Percentiles rank a stretch among this genome's conserved stretches.
Evolutionary conservation across 2,888 invertebrate genomes (phyloP).

Genomic region (Heterodera filipjevi): DNA sequence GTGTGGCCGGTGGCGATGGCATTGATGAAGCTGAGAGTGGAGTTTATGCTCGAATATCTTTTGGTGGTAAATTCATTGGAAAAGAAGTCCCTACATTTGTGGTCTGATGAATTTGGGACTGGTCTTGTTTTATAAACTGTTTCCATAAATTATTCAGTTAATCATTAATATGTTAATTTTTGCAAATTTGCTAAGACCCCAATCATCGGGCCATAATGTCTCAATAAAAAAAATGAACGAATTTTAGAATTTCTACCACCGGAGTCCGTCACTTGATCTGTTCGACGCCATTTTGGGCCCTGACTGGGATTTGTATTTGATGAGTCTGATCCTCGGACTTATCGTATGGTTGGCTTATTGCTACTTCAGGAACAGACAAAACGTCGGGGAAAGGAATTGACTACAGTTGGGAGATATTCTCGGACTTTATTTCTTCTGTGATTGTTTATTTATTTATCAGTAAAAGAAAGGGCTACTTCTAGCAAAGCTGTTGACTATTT

Average conservation of each 20-base stretch:
- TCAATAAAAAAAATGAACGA: background rate
- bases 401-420: background rate
- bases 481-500: no score
- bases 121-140: no score
- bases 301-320: slow-evolving; percentile 51
- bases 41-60: slow-evolving; percentile 72
- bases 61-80: slow-evolving; percentile 20
- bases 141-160: no score
- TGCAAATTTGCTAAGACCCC: no score
- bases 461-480: no score
- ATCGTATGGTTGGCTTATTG: slow-evolving; percentile 36
- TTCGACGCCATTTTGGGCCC: slow-evolving; percentile 43
- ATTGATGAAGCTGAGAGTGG: slow-evolving; percentile 79
- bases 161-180: no score
- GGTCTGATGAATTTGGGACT: no score
- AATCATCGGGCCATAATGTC: no score
- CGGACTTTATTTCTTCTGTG: background rate
- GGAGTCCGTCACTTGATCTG: slow-evolving; percentile 27
- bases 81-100: background rate
- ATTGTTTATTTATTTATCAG: background rate
- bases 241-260: slow-evolving; percentile 33
- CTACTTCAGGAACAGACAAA: slow-evolving; percentile 33
- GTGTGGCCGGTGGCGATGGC: slow-evolving; percentile 90
- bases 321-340: slow-evolving; percentile 41
- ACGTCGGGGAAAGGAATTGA: background rate